Evolutionary conservation across 2,888 invertebrate genomes (phyloP), one percentile per base, ranked within the genome.

Genomic region (Orgyia antiqua): DNA sequence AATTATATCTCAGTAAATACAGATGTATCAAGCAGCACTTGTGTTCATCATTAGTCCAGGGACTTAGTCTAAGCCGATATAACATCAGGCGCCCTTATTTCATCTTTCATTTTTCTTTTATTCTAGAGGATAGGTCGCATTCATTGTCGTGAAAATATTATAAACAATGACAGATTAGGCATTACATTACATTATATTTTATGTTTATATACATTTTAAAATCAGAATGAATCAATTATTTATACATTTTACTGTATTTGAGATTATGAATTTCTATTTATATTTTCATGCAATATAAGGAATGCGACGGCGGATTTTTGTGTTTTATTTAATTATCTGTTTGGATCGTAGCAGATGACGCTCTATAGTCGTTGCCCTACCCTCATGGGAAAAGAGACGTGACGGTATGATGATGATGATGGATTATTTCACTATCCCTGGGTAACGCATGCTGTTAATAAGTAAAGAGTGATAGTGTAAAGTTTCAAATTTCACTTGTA

Each of bases 231-330:
- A 48, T 44, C 39, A 25, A 39, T 39, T 41, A 17, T 24, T 34
- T 17, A 32, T 36, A 33, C 33, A 45, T 51, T 49, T 55, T 39
- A 41, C 36, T 13, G 39, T 42, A 42, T 46, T 33, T 46, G 41
- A 49, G 41, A 35, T 33, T 47, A 34, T 42, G 33, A 39, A 41
- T 37, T 42, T 38, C 30, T 27, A 17, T n/a, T n/a, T n/a, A 44
- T 72, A 58, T 79, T 84, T 83, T 84, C 77, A 70, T 79, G 61
- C 80, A 84, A 82, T 84, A 84, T 63, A 86, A 43, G 68, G 73
- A 80, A 83, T 86, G 86, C 71, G 83, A 84, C 69, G 86, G 86
- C 86, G 86, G 66, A 84, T 39, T 36, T 35, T 34, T 31, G 51
- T 55, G 64, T 75, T 79, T 78, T 68, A 65, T 71, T 79, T 43